These are phyloP conservation scores for Pilophorus perplexus DNA, from an alignment of 2,888 invertebrate species.

Conservation along the genomic window DNA sequence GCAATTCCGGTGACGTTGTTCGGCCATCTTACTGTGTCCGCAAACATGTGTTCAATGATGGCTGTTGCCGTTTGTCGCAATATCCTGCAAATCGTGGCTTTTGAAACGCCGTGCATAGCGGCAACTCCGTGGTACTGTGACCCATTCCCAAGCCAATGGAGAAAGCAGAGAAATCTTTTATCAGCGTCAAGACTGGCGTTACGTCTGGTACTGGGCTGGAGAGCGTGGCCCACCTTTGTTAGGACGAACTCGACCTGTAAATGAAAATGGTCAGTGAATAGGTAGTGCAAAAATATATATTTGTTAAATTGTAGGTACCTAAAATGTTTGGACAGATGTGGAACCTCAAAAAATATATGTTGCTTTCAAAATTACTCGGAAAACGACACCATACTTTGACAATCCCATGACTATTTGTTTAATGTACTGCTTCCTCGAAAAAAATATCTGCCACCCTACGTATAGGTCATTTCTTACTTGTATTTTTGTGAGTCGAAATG, in stretches of 20 bases:
- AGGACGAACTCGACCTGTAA: neutral
- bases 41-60: conserved; percentile 47
- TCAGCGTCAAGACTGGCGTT: neutral
- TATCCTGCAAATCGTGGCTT: conserved; percentile 48
- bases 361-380: too few relatives aligned
- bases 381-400: too few relatives aligned
- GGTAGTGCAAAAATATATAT: too few relatives aligned
- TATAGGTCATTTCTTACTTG: too few relatives aligned
- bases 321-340: too few relatives aligned
- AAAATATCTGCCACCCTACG: too few relatives aligned
- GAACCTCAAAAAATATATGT: too few relatives aligned
- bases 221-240: neutral
- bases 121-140: conserved; percentile 47
- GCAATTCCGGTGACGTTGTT: conserved; percentile 14
- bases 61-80: conserved; percentile 44
- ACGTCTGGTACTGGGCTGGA: neutral
- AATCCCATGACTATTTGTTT: too few relatives aligned
- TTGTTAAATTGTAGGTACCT: too few relatives aligned
- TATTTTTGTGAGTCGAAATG: too few relatives aligned
- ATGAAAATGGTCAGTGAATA: too few relatives aligned
- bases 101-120: conserved; percentile 49
- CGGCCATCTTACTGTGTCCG: conserved; percentile 40
- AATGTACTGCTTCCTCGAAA: too few relatives aligned
- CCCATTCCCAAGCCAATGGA: conserved; percentile 47
- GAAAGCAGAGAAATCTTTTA: neutral